Evolutionary conservation across 2,113 vertebrate species (phyloP).

Genomic region (Scalopus aquaticus): DNA sequence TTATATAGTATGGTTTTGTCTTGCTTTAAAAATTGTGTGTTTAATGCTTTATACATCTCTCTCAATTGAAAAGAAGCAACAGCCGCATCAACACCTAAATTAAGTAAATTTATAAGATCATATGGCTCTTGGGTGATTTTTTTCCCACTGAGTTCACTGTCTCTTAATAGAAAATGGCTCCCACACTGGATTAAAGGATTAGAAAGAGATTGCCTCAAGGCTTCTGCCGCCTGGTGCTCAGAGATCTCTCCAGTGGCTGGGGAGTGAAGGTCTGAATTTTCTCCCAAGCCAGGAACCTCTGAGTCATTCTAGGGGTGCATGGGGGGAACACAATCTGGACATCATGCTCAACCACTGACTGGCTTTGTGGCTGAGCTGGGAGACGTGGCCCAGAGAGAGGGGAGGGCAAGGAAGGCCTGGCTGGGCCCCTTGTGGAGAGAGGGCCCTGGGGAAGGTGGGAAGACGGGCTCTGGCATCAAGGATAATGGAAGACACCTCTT

Average conservation of each 20-base stretch:
- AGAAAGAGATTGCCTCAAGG: constrained; percentile 54
- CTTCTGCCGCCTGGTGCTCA: background rate
- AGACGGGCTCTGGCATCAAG: background rate
- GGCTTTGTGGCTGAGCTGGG: background rate
- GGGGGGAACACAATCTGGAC: background rate
- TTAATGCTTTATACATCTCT: background rate
- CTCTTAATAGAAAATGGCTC: constrained; percentile 70
- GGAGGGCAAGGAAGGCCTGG: background rate
- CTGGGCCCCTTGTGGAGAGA: background rate
- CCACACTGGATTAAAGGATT: constrained; percentile 62
- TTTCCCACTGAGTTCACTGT: constrained; percentile 64
- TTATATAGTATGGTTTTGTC: background rate
- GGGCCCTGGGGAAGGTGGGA: background rate
- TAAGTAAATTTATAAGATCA: constrained; percentile 11
- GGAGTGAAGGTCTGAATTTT: background rate
- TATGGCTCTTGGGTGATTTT: background rate
- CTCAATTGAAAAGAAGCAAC: background rate
- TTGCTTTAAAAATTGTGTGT: background rate
- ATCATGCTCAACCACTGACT: background rate
- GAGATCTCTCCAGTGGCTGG: background rate
- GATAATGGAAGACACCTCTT: background rate
- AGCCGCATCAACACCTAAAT: background rate
- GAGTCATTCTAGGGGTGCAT: constrained; percentile 46
- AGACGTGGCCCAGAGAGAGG: background rate
- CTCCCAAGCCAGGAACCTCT: background rate